Percentiles rank a stretch among this genome's conserved stretches.
These are phyloP conservation scores for Augochlorella aurata DNA, from an alignment of 2,888 invertebrate genomes.

Conservation along the genomic window DNA sequence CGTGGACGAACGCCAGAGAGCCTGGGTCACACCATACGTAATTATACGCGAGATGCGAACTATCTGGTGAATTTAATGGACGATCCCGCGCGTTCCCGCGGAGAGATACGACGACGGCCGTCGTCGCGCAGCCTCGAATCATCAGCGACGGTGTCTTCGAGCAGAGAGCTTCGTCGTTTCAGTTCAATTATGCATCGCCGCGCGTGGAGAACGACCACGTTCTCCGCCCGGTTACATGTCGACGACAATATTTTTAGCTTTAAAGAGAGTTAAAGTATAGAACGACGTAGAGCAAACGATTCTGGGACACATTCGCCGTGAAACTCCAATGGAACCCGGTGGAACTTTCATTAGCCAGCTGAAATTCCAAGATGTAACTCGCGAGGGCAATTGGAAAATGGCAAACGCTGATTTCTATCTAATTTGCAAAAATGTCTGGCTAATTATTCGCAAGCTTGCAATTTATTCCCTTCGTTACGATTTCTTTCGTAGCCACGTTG, in stretches of 20 bases:
- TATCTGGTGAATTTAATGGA: slow-evolving; percentile 20
- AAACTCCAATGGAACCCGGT: not conserved
- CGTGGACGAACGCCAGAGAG: not conserved
- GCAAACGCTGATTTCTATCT: not conserved
- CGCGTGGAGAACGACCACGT: not conserved
- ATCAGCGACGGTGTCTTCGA: slow-evolving; percentile 64
- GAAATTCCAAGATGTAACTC: too few species aligned
- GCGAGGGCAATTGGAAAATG: too few species aligned
- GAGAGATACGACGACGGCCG: slow-evolving; percentile 36
- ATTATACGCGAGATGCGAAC: slow-evolving; percentile 28
- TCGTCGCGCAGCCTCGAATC: slow-evolving; percentile 68
- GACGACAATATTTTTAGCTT: slow-evolving; percentile 54
- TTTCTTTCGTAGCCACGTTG: too few species aligned
- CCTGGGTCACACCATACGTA: slow-evolving; percentile 15
- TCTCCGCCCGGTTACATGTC: slow-evolving; percentile 19
- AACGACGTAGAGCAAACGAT: slow-evolving; percentile 22
- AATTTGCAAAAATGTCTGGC: not conserved
- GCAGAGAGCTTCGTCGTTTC: slow-evolving; percentile 68
- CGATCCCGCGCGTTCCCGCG: slow-evolving; percentile 14
- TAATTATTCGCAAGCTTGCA: not conserved
- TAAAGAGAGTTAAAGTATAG: slow-evolving; percentile 26
- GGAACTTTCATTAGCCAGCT: not conserved
- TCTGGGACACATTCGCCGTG: not conserved
- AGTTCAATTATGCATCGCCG: slow-evolving; percentile 51
- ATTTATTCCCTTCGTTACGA: too few species aligned